phyloP scores from a whole-genome alignment of 64 coral and sea anemone species.

The Pocillopora damicornis region DNA sequence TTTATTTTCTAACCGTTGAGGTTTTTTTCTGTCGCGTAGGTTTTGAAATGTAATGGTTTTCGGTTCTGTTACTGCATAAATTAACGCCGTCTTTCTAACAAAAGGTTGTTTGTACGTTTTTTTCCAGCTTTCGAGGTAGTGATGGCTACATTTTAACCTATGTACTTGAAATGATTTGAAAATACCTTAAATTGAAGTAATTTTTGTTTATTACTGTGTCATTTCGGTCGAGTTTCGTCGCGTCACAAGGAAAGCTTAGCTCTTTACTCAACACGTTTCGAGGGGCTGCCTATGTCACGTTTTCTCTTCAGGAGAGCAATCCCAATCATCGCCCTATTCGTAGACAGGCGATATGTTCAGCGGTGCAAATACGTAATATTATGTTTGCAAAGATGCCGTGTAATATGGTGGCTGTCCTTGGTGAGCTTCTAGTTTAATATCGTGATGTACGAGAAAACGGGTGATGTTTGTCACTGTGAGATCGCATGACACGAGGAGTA shows the following conservation, averaged over 20 bases:
- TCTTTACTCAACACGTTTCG: conserved; percentile 19
- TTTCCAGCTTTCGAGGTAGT: not conserved
- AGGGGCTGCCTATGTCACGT: conserved; percentile 3
- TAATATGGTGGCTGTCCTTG: not conserved
- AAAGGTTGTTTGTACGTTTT: conserved; percentile 5
- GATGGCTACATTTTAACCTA: not conserved
- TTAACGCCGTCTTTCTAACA: conserved; percentile 25
- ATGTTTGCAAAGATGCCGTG: not conserved
- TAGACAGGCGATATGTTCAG: not conserved
- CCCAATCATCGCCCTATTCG: not conserved
- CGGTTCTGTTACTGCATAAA: conserved; percentile 32
- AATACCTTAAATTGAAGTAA: not conserved
- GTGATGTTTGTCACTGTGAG: conserved; percentile 22
- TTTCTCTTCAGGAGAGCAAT: conserved; percentile 12
- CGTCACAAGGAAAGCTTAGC: not conserved
- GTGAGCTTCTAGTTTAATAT: not conserved
- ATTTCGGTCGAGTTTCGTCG: not conserved
- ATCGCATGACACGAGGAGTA: conserved; percentile 18
- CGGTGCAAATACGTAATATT: not conserved
- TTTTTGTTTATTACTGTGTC: not conserved
- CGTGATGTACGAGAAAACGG: not conserved
- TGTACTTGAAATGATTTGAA: not conserved
- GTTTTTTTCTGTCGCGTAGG: conserved; percentile 7
- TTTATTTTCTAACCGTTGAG: not conserved
- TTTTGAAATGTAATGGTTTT: conserved; percentile 4